Evolutionary conservation across 1,140 invertebrate species (phyloP).

Genomic region (Galleria mellonella): DNA sequence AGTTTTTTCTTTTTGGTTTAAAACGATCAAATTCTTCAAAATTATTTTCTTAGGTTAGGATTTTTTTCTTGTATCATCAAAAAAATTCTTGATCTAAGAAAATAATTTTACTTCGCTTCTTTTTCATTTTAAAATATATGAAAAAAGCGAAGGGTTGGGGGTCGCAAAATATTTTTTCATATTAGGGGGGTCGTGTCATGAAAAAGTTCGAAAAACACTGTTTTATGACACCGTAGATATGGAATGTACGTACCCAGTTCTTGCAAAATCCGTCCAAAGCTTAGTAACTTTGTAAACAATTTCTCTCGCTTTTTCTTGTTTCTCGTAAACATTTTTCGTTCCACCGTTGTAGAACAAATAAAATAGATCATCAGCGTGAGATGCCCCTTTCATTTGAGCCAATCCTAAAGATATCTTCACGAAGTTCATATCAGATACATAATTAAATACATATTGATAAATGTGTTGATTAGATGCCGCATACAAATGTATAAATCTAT

Average conservation of each 20-base stretch:
- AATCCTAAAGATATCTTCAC: conserved; percentile 25
- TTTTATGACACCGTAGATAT: too few species aligned
- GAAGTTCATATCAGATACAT: conserved; percentile 42
- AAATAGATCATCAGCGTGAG: conserved; percentile 77
- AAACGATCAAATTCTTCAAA: too few species aligned
- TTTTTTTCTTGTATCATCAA: too few species aligned
- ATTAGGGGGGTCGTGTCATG: too few species aligned
- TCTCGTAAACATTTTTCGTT: conserved; percentile 37
- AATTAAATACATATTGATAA: conserved; percentile 72
- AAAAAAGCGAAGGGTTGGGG: too few species aligned
- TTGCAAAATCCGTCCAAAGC: conserved; percentile 45
- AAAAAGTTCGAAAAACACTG: too few species aligned
- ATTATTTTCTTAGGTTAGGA: too few species aligned
- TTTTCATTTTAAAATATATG: too few species aligned
- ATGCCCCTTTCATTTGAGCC: conserved; percentile 57
- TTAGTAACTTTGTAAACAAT: conserved; percentile 22
- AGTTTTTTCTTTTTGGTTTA: too few species aligned
- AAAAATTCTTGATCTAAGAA: too few species aligned
- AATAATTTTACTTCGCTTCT: too few species aligned
- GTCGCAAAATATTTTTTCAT: too few species aligned
- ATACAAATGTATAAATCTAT: conserved; percentile 50
- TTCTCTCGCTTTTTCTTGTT: conserved; percentile 34
- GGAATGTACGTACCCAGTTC: conserved; percentile 31
- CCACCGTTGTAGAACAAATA: conserved; percentile 75
- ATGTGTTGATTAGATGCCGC: conserved; percentile 26